These are phyloP conservation scores for Drosophila pseudoobscura DNA, from an alignment of 1,140 invertebrate species.

Conservation along the genomic window DNA sequence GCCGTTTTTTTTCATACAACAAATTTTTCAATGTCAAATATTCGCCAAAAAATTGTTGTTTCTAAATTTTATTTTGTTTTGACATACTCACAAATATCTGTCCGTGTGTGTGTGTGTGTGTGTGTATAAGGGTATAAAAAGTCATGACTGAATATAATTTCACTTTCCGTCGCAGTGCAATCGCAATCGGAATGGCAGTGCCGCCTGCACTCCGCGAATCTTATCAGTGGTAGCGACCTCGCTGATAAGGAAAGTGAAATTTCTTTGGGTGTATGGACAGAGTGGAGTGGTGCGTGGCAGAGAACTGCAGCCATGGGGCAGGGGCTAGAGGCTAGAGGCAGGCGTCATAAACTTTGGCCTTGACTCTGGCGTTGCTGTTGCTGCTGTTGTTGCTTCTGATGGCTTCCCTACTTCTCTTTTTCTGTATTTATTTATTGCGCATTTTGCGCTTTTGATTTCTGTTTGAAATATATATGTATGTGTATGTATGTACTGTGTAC, in stretches of 20 bases:
- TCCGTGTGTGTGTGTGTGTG: neutral
- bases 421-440: slow-evolving; percentile 56
- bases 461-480: slow-evolving; percentile 10
- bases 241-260: slow-evolving; percentile 79
- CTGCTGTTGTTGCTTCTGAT: slow-evolving; percentile 21
- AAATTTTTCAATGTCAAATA: slow-evolving; percentile 70
- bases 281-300: neutral
- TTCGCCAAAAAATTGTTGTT: slow-evolving; percentile 39
- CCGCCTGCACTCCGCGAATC: slow-evolving; percentile 60
- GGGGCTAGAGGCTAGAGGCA: neutral
- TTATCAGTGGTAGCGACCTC: slow-evolving; percentile 58
- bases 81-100: neutral
- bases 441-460: slow-evolving; percentile 41
- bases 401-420: slow-evolving; percentile 12
- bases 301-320: too few species aligned
- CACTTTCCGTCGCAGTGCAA: slow-evolving; percentile 28
- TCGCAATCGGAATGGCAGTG: slow-evolving; percentile 54
- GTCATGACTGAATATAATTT: slow-evolving; percentile 66
- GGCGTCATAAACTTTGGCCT: slow-evolving; percentile 47
- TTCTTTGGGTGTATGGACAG: slow-evolving; percentile 18
- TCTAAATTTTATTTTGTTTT: slow-evolving; percentile 25
- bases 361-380: slow-evolving; percentile 32
- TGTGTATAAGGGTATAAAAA: slow-evolving; percentile 41
- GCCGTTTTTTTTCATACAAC: slow-evolving; percentile 20
- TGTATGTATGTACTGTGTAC: too few species aligned